phyloP scores from a whole-genome alignment of 2,113 vertebrate species.

The Urocynchramus pylzowi region DNA sequence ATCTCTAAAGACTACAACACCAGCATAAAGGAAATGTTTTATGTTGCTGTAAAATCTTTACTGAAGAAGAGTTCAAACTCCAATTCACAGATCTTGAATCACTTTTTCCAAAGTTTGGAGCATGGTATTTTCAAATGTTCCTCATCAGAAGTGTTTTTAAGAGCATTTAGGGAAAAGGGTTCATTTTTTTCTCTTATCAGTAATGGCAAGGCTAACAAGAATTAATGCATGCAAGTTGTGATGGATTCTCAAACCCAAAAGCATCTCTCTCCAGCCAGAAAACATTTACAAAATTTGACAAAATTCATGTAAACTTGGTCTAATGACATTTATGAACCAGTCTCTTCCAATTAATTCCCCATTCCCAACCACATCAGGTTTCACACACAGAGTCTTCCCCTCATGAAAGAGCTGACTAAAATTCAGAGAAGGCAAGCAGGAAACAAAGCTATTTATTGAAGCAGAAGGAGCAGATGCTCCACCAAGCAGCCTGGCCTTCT shows the following conservation, averaged over 20 bases:
- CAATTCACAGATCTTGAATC: background rate
- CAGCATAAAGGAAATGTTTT: background rate
- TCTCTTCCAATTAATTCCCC: background rate
- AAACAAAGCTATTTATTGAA: background rate
- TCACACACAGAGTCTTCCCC: background rate
- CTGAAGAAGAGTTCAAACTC: background rate
- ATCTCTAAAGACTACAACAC: background rate
- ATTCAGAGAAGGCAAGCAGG: background rate
- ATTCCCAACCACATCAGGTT: background rate
- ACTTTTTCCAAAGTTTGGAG: background rate
- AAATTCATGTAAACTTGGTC: background rate
- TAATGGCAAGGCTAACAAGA: background rate
- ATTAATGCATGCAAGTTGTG: background rate
- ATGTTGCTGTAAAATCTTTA: background rate
- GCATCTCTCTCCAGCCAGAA: background rate
- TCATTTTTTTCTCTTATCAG: background rate
- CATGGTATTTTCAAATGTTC: background rate
- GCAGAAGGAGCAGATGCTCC: background rate
- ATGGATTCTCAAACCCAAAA: background rate
- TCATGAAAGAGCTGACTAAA: background rate
- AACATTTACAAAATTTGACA: background rate
- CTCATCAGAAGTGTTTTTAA: background rate
- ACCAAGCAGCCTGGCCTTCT: background rate
- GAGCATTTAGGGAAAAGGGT: background rate
- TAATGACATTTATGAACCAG: background rate